Evolutionary conservation across 2,797 vertebrate species (phyloP).

Genomic region (Eremophila alpestris): DNA sequence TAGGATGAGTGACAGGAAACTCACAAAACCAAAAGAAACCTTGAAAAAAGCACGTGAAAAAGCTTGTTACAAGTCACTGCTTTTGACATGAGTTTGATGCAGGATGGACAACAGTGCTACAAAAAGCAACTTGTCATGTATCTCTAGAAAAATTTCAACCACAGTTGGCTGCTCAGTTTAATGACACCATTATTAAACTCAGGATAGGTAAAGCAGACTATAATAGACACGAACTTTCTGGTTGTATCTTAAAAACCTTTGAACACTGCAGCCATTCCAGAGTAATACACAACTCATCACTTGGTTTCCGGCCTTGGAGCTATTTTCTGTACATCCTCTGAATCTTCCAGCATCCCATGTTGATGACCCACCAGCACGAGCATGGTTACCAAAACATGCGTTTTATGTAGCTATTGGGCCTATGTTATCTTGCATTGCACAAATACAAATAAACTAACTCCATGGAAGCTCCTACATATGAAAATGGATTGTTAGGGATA

Average conservation of each 20-base stretch:
- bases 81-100: not conserved
- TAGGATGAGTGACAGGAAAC: not conserved
- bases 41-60: not conserved
- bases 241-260: not conserved
- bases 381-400: not conserved
- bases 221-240: not conserved
- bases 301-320: not conserved
- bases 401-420: not conserved
- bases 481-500: not conserved
- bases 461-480: not conserved
- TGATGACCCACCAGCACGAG: not conserved
- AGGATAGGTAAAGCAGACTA: not conserved
- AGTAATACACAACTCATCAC: not conserved
- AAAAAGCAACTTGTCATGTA: not conserved
- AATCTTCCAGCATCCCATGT: not conserved
- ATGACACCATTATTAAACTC: not conserved
- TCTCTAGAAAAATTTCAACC: not conserved
- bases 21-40: not conserved
- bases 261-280: not conserved
- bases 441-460: not conserved
- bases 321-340: not conserved
- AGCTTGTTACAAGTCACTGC: not conserved
- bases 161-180: not conserved
- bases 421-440: not conserved
- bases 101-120: not conserved